Base-by-base conservation (phyloP, 1,140 invertebrate species). In the Cylas formicarius region DNA sequence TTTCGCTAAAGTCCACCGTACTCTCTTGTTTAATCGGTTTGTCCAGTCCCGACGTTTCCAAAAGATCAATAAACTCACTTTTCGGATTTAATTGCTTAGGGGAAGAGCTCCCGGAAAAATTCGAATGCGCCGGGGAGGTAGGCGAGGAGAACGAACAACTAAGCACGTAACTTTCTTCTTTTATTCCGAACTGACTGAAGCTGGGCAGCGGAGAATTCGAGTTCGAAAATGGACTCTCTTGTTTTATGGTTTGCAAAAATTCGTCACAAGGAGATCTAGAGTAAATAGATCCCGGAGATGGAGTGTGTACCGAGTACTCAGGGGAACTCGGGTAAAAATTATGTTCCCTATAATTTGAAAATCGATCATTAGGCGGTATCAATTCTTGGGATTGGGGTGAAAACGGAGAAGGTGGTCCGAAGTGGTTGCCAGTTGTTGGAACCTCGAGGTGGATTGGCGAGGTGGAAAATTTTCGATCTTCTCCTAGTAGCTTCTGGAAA, bases 161-260 rank as follows among this genome's bases (percentile, higher is more conserved):
- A 5, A 50, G 46, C 1, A 53, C 22, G 26, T 41, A 62, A 26
- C 68, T 70, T 50, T 75, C 72, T 24, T 71, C 62, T 52, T 75
- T 75, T 20, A 74, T 62, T 0, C 62, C 61, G 28, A 68, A 69
- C 14, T 44, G 41, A 1, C 32, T 24, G 24, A 56, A 53, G 9
- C 24, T 40, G 0, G 55, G 51, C 24, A 56, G 24, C 4, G 68
- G 68, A 9, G 50, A 55, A 5, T 51, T 44, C 6, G 53, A 53
- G 34, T 29, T 53, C 8, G 48, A 50, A 22, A 49, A 43, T 10
- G 36, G 14, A 31, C 18, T 20, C 45, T 64, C 62, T 36, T 56
- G 55, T 40, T 62, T 62, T 7, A 64, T 56, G 27, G 11, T 44
- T 18, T 56, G 56, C 3, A 58, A 29, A 35, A 44, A 53, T 31